A percentile compares a stretch with the other conserved stretches of the same genome.
These are phyloP conservation scores for Patella vulgata DNA, from an alignment of 1,140 invertebrate species.

Conservation along the genomic window DNA sequence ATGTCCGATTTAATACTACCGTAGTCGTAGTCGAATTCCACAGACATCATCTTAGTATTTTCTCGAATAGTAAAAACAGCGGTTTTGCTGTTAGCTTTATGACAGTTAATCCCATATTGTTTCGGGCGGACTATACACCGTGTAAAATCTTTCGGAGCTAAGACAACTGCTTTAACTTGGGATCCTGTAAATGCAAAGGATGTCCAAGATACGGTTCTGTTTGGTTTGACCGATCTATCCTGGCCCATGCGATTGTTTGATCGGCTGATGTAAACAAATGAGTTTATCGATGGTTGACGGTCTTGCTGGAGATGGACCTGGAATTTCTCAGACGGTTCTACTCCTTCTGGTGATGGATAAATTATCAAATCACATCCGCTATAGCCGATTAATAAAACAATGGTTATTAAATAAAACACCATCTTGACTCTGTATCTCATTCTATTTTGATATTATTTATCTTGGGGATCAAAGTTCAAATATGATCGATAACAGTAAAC, in stretches of 20 bases:
- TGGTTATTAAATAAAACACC: too few species aligned
- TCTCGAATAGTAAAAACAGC: conserved; percentile 3
- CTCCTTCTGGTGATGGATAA: too few species aligned
- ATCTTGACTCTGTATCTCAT: too few species aligned
- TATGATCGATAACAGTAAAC: too few species aligned
- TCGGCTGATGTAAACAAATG: conserved; percentile 4
- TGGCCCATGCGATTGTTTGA: conserved; percentile 7
- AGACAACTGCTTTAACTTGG: conserved; percentile 6
- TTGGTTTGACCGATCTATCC: background rate
- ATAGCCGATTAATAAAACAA: too few species aligned
- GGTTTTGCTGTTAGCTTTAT: conserved; percentile 1
- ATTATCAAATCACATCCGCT: too few species aligned
- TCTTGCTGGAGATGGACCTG: too few species aligned
- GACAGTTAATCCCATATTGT: conserved; percentile 3
- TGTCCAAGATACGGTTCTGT: conserved; percentile 15
- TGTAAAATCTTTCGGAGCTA: background rate
- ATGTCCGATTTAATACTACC: conserved; percentile 11
- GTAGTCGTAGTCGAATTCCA: conserved; percentile 25
- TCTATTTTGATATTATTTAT: too few species aligned
- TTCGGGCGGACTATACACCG: conserved; percentile 13
- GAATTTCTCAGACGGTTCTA: too few species aligned
- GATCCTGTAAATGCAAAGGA: conserved; percentile 14
- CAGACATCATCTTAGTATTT: conserved; percentile 10
- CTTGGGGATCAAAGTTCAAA: too few species aligned
- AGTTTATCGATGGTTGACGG: background rate